Evolutionary conservation across 2,113 vertebrate species (phyloP).

Genomic region (Triplophysa dalaica): DNA sequence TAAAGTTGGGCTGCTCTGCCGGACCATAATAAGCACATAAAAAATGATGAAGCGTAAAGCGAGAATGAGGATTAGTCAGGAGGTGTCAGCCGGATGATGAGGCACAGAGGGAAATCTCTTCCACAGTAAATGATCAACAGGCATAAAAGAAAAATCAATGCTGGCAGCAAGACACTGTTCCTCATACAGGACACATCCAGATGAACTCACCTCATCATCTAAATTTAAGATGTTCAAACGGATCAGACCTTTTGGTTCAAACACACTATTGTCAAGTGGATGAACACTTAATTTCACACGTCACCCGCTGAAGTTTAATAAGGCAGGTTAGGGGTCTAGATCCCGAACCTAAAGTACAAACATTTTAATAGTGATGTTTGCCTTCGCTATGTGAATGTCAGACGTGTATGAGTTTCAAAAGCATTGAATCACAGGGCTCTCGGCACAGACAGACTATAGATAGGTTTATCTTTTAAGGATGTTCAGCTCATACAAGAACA

Average conservation of each 20-base stretch:
- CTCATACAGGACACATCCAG: background rate
- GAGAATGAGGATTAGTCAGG: constrained; percentile 40
- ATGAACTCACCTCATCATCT: background rate
- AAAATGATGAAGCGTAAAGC: constrained; percentile 25
- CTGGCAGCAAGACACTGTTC: background rate
- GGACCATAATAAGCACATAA: constrained; percentile 10
- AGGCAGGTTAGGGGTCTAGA: no score
- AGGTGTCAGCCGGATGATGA: constrained; percentile 35
- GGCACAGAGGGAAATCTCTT: constrained; percentile 39
- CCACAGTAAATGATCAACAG: constrained; percentile 33
- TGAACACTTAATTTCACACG: background rate
- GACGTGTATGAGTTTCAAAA: no score
- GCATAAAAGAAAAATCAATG: constrained; percentile 2
- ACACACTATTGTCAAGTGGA: background rate
- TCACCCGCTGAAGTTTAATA: no score
- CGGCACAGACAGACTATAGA: background rate
- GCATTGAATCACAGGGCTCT: no score
- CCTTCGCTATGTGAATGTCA: no score
- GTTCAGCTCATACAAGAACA: constrained; percentile 42
- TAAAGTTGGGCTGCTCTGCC: constrained; percentile 27
- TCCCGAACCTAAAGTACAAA: no score
- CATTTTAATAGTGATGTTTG: no score
- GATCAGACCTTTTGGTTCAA: background rate
- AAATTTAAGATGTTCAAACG: background rate
- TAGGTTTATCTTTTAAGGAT: constrained; percentile 41